Evolutionary conservation across 2,113 vertebrate genomes (phyloP).

Genomic region (Polypterus senegalus): DNA sequence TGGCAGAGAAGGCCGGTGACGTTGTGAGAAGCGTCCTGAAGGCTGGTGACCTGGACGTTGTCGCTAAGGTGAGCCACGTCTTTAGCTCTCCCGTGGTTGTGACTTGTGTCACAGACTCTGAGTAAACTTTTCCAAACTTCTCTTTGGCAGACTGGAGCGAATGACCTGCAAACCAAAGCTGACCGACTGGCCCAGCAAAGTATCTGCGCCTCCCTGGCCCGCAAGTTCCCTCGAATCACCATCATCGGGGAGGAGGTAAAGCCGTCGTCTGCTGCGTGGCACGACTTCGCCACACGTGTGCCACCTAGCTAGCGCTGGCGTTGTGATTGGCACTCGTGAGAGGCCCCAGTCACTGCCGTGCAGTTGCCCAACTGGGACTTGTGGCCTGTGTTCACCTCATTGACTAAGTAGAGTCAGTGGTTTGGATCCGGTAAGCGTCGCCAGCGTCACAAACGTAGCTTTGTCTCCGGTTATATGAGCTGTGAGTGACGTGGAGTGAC

Average conservation of each 20-base stretch:
- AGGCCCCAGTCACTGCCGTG: too few relatives aligned
- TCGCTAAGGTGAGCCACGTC: constrained; percentile 72
- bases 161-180: constrained; percentile 88
- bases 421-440: too few relatives aligned
- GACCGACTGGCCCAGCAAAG: constrained; percentile 84
- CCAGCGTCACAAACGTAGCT: too few relatives aligned
- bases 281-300: too few relatives aligned
- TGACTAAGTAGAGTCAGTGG: too few relatives aligned
- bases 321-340: too few relatives aligned
- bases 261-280: background rate
- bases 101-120: background rate
- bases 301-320: too few relatives aligned
- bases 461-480: too few relatives aligned
- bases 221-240: constrained; percentile 74
- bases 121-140: background rate
- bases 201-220: constrained; percentile 78
- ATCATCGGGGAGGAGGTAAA: constrained; percentile 93
- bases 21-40: constrained; percentile 76
- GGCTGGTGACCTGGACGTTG: constrained; percentile 75
- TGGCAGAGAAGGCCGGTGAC: constrained; percentile 73
- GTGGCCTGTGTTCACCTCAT: too few relatives aligned
- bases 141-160: constrained; percentile 56
- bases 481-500: too few relatives aligned
- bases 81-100: background rate
- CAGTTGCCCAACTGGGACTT: too few relatives aligned